These are phyloP conservation scores for Caenorhabditis briggsae DNA, from an alignment of 1,140 invertebrate genomes.

Conservation along the genomic window DNA sequence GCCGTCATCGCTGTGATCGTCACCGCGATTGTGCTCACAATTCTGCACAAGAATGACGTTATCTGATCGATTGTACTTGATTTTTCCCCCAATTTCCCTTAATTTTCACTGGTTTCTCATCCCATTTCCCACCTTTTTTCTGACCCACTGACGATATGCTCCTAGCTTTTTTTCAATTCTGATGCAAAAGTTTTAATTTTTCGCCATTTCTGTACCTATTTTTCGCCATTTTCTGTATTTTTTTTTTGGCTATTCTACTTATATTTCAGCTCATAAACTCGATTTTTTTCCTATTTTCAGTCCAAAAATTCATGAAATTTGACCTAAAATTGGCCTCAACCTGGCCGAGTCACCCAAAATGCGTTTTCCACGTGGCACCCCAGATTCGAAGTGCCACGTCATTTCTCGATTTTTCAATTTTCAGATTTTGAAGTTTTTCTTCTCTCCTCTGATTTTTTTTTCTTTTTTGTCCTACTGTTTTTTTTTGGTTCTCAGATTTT, in stretches of 20 bases:
- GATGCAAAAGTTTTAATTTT: too few species aligned
- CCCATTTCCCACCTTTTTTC: neutral
- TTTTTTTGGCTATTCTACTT: too few species aligned
- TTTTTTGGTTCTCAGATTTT: too few species aligned
- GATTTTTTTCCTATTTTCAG: too few species aligned
- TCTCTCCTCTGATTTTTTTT: neutral
- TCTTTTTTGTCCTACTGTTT: neutral
- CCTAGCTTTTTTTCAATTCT: too few species aligned
- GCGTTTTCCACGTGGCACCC: neutral
- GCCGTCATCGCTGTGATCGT: conserved; percentile 3
- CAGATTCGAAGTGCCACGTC: neutral
- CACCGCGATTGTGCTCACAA: conserved; percentile 29
- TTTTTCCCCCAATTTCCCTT: neutral
- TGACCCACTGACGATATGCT: too few species aligned
- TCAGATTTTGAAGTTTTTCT: neutral
- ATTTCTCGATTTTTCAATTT: neutral
- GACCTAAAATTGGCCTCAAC: too few species aligned
- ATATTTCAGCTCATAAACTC: too few species aligned
- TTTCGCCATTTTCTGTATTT: neutral
- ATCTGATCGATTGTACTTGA: neutral
- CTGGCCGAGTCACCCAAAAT: too few species aligned
- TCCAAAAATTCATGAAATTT: too few species aligned
- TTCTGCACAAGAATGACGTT: neutral
- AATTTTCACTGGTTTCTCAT: neutral
- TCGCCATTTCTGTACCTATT: conserved; percentile 10